Percentiles rank a stretch among this genome's conserved stretches.
Evolutionary conservation across 2,888 invertebrate species (phyloP).

Genomic region (Clistopyga incitator): DNA sequence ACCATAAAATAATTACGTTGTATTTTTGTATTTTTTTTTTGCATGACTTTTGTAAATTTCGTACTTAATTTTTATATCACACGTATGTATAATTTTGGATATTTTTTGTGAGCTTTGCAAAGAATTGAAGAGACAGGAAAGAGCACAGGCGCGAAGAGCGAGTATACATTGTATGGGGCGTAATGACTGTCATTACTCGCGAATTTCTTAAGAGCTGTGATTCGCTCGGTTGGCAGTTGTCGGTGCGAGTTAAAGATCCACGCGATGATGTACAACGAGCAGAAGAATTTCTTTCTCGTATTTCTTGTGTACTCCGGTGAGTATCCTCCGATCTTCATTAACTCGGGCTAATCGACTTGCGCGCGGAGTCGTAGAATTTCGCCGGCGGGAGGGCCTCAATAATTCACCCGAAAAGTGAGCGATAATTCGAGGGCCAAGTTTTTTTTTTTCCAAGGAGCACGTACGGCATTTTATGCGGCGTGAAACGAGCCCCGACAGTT

Average conservation of each 20-base stretch:
- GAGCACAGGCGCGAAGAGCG: slow-evolving; percentile 9
- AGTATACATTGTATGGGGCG: slow-evolving; percentile 30
- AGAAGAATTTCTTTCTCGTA: slow-evolving; percentile 35
- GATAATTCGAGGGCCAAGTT: slow-evolving; percentile 34
- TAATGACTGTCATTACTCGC: slow-evolving; percentile 50
- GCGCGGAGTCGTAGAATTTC: not conserved
- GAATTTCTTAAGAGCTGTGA: slow-evolving; percentile 36
- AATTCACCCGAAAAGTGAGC: slow-evolving; percentile 51
- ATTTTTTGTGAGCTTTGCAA: not conserved
- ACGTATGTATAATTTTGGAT: not conserved
- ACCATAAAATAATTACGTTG: too few relatives aligned
- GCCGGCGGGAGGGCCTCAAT: slow-evolving; percentile 1
- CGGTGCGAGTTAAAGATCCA: slow-evolving; percentile 4
- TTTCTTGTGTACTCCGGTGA: slow-evolving; percentile 15
- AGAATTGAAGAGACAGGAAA: slow-evolving; percentile 7
- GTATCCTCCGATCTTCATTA: slow-evolving; percentile 31
- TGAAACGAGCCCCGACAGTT: slow-evolving; percentile 42
- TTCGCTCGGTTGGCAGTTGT: not conserved
- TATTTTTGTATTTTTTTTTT: too few relatives aligned
- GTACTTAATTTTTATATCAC: not conserved
- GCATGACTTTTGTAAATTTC: not conserved
- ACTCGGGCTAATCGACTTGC: not conserved
- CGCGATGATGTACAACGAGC: slow-evolving; percentile 15
- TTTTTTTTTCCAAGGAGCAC: slow-evolving; percentile 30
- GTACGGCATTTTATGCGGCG: slow-evolving; percentile 32